phyloP scores from a whole-genome alignment of 1,140 invertebrate species.

The Drosophila sechellia region DNA sequence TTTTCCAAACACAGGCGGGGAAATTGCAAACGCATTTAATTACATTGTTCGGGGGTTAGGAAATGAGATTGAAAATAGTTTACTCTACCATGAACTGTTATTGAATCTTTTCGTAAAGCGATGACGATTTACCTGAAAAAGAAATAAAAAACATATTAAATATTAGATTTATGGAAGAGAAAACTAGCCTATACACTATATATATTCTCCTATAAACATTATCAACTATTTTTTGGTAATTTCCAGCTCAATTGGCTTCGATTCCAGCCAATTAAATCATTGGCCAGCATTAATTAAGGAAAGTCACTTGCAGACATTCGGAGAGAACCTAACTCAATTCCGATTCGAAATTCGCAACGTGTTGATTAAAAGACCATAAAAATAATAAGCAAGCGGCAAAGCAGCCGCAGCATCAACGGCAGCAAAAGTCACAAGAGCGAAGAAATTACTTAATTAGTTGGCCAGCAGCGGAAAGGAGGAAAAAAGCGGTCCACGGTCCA shows the following conservation, averaged over 20 bases:
- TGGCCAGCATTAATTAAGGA: constrained; percentile 68
- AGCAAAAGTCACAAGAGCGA: constrained; percentile 39
- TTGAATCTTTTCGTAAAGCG: constrained; percentile 1
- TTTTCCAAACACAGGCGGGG: constrained; percentile 20
- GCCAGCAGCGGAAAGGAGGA: constrained; percentile 14
- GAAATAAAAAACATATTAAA: constrained; percentile 11
- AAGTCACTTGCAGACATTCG: constrained; percentile 61
- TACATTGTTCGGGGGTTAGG: constrained; percentile 26
- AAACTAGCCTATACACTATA: neutral
- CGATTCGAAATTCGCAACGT: constrained; percentile 53
- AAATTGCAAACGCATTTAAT: constrained; percentile 63
- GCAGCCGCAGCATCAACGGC: constrained; percentile 44
- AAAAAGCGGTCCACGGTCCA: constrained; percentile 25
- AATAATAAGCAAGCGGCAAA: constrained; percentile 30
- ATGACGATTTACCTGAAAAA: constrained; percentile 56
- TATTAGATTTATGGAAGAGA: neutral
- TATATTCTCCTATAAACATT: neutral
- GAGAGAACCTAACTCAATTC: constrained; percentile 19
- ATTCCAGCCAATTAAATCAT: constrained; percentile 55
- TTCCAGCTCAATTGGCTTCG: constrained; percentile 60
- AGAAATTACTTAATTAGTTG: constrained; percentile 81
- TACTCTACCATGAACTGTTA: constrained; percentile 22
- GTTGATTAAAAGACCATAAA: constrained; percentile 74
- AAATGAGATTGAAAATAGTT: constrained; percentile 39
- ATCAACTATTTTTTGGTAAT: constrained; percentile 15